Evolutionary conservation across 2,797 vertebrate genomes (phyloP).

Genomic region (Aphelocoma californica): DNA sequence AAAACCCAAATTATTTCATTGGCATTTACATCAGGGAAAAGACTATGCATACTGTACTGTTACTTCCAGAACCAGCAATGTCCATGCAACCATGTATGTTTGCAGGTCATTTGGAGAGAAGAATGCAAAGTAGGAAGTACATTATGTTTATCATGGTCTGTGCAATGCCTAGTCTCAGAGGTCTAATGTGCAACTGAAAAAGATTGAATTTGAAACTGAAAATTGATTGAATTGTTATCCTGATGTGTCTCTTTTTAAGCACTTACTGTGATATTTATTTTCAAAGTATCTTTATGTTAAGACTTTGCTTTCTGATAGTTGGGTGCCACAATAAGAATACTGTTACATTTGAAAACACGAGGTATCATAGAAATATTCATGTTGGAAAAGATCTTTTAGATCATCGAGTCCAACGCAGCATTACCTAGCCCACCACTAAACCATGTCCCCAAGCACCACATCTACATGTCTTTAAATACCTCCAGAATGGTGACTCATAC

Average conservation of each 20-base stretch:
- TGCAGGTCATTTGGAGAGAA: neutral
- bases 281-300: neutral
- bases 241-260: neutral
- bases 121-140: neutral
- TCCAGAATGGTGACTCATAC: neutral
- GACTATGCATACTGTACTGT: neutral
- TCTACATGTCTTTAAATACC: neutral
- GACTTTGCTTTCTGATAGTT: neutral
- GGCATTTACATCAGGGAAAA: neutral
- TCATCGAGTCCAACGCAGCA: rapidly evolving
- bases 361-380: neutral
- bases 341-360: neutral
- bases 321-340: neutral
- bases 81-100: neutral
- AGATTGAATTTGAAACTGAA: neutral
- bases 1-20: neutral
- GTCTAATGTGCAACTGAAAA: neutral
- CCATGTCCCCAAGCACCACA: neutral
- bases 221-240: neutral
- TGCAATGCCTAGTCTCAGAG: neutral
- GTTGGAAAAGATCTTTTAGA: neutral
- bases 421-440: neutral
- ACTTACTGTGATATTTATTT: neutral
- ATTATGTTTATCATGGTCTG: neutral
- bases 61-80: neutral